Evolutionary conservation across 2,888 invertebrate species (phyloP), one percentile per base, ranked within the genome.

Genomic region (Pseudolycoriella hygida): DNA sequence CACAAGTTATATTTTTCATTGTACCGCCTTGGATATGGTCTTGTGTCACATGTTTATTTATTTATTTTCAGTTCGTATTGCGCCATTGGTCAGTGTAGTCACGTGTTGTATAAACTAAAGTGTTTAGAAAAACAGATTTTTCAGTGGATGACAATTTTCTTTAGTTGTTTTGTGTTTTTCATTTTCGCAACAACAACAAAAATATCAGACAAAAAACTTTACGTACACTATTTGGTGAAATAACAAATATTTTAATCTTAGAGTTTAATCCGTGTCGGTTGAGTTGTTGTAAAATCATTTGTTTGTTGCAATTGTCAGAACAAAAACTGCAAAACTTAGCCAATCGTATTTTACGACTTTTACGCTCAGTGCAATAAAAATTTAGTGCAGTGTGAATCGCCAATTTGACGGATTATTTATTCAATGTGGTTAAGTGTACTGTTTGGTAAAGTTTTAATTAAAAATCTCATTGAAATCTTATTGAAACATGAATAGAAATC

Each of bases 61-160:
- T 47, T 44, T 47, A 11, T 42, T 42, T 25, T 42, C 55, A 65
- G 64, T 64, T 56, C 59, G 57, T 56, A 58, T 56, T 56, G 61
- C 59, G 60, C 59, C 58, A 64, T 62, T 63, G 63, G 58, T 60
- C 56, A 57, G 59, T 56, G 54, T 55, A 60, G 62, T 57, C 44
- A 44, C 40, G 44, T 44, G 44, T 15, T 38, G 14, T 34, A 34
- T 14, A 34, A 34, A 34, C 12, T 14, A 34, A 14, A 34, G 4
- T 34, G 15, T 34, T 10, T 34, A 34, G 15, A 12, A 34, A 34
- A 34, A 34, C 25, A 25, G 25, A 25, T 25, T 25, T 25, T 25
- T 25, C 25, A 34, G 34, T 34, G 34, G 12, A 34, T 34, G 34
- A 14, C 34, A 14, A 12, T 34, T 34, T 34, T 34, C 34, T 34